Evolutionary conservation across 1,140 invertebrate species (phyloP).

Genomic region (Bombus haemorrhoidalis): DNA sequence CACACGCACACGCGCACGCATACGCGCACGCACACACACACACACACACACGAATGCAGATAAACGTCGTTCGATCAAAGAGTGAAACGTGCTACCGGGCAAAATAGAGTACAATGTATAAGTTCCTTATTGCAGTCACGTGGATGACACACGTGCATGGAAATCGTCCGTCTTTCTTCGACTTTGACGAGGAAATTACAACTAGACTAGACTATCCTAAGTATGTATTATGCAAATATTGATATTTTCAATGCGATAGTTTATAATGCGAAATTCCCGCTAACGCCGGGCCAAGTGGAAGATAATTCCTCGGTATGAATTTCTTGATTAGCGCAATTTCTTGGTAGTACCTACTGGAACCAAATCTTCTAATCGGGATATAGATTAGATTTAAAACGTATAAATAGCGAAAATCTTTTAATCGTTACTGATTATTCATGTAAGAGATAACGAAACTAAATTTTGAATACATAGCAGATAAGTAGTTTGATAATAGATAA

Average conservation of each 20-base stretch:
- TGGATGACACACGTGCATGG: neutral
- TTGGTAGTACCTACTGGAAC: neutral
- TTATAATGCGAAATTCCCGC: neutral
- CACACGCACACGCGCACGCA: no score
- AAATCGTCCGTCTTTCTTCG: neutral
- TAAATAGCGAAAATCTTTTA: neutral
- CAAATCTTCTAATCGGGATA: neutral
- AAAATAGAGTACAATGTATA: neutral
- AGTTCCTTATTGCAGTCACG: neutral
- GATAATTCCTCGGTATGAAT: neutral
- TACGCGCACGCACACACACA: no score
- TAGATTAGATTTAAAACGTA: neutral
- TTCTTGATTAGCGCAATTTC: neutral
- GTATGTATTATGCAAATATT: conserved; percentile 22
- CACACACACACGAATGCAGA: neutral
- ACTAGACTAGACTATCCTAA: neutral
- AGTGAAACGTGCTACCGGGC: neutral
- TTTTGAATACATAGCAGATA: neutral
- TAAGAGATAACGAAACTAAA: neutral
- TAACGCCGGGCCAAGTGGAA: neutral
- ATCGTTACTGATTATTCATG: neutral
- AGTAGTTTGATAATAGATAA: neutral
- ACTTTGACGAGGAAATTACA: conserved; percentile 8
- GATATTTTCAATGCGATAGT: neutral
- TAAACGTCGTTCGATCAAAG: conserved; percentile 26